Evolutionary conservation across 2,113 vertebrate genomes (phyloP).

Genomic region (Trichomycterus rosablanca): DNA sequence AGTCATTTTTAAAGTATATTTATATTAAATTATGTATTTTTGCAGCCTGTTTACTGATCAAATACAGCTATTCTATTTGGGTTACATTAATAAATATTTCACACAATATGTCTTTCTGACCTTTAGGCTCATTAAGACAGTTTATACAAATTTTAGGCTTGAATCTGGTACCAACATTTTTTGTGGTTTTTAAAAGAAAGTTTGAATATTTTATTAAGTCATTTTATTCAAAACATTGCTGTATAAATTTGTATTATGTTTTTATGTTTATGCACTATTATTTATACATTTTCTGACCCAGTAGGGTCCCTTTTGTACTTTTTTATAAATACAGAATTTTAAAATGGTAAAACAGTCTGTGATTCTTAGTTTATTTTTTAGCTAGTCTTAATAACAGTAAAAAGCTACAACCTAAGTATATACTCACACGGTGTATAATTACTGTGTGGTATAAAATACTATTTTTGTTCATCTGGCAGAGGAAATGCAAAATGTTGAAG

Average conservation of each 20-base stretch:
- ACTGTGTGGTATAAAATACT: too few relatives aligned
- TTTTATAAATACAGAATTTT: conserved; percentile 1
- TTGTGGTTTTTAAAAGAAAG: background rate
- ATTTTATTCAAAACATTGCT: background rate
- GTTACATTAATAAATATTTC: conserved; percentile 21
- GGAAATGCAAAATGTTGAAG: too few relatives aligned
- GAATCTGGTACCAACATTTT: background rate
- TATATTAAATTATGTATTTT: conserved; percentile 59
- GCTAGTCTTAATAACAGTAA: too few relatives aligned
- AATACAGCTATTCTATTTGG: conserved; percentile 43
- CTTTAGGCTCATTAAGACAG: background rate
- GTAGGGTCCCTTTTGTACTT: conserved; percentile 11
- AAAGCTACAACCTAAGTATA: too few relatives aligned
- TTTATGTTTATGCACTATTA: conserved; percentile 14
- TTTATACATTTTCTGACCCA: conserved; percentile 16
- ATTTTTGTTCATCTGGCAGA: too few relatives aligned
- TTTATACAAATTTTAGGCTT: background rate
- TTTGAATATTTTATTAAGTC: too few relatives aligned
- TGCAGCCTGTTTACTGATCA: conserved; percentile 41
- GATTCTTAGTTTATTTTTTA: conserved; percentile 12
- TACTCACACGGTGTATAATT: too few relatives aligned
- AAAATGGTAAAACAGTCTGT: conserved; percentile 4
- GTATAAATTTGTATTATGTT: background rate
- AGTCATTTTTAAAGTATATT: conserved; percentile 61
- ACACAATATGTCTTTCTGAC: background rate